Conservation (phyloP, 2,888 invertebrate genomes). For the Philhelius pedissequus region DNA sequence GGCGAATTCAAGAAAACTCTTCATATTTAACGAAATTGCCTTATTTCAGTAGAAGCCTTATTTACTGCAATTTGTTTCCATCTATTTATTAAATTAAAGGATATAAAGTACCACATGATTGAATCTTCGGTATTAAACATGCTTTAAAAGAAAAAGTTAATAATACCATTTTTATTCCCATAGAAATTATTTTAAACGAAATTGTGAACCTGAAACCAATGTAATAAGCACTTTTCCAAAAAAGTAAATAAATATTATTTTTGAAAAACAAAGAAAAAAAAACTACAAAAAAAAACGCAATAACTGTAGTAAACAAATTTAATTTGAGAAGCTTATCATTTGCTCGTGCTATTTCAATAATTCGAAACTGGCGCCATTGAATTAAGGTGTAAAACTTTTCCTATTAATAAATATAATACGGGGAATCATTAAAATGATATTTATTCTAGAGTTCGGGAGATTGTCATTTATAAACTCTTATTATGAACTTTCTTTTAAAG, state of each 20-base stretch:
- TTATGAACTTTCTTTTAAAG: background rate
- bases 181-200: too few species aligned
- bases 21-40: too few species aligned
- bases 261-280: too few species aligned
- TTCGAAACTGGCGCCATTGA: background rate
- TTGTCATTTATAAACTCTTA: background rate
- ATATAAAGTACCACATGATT: too few species aligned
- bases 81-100: too few species aligned
- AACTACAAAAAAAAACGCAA: background rate
- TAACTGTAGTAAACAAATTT: background rate
- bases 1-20: too few species aligned
- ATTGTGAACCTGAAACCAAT: background rate
- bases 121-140: too few species aligned
- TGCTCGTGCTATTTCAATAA: background rate
- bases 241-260: background rate
- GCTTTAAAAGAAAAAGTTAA: too few species aligned
- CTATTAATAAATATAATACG: background rate
- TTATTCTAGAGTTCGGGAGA: background rate
- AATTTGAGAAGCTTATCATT: background rate
- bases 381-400: background rate
- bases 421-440: background rate
- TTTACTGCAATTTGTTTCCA: too few species aligned
- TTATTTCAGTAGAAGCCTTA: too few species aligned
- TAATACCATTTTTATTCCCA: too few species aligned
- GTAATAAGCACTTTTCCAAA: background rate